Evolutionary conservation across 2,797 vertebrate genomes (phyloP), one percentile per base, ranked within the genome.

Genomic region (Atherinosoma microstoma): DNA sequence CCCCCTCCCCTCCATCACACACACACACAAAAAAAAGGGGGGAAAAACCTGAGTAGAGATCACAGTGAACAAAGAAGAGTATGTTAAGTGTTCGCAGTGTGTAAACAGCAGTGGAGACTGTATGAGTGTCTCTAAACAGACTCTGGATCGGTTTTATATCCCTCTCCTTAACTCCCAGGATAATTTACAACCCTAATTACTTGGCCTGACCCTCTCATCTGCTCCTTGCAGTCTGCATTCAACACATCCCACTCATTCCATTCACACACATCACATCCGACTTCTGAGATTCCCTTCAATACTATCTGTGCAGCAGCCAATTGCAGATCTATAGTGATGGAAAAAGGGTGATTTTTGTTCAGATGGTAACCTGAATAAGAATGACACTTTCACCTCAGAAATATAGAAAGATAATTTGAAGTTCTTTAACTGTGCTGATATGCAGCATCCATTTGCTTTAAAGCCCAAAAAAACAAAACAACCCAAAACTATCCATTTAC

Each of bases 161-260:
- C 22, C 35, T 67, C 24, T 66, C 54, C 58, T 72, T 6, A 80
- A 49, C 49, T 42, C 49, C 15, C 20, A n/a, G 56, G 58, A 70
- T 67, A n/a, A 86, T 91, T 83, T 85, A 90, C 72, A 68, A 78
- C 78, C 76, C 20, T 71, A 67, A 78, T 83, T 73, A 78, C 69
- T 73, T 75, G 60, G 32, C 56, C 53, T 70, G 82, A 68, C 67
- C 76, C 68, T 40, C 49, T 87, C 53, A 65, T 87, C 75, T 72
- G 56, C 54, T 84, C 73, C 69, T 68, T 12, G 18, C 70, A 49
- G 69, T 76, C 61, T 65, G 35, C 66, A 88, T 83, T 87, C 70
- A 76, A 58, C 35, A 74, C 75, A 88, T 84, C 84, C 62, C 69
- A 38, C 53, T 86, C 81, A 84, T 76, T 85, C 77, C 54, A 68